phyloP scores from a whole-genome alignment of 2,113 vertebrate species.

The Elgaria multicarinata region DNA sequence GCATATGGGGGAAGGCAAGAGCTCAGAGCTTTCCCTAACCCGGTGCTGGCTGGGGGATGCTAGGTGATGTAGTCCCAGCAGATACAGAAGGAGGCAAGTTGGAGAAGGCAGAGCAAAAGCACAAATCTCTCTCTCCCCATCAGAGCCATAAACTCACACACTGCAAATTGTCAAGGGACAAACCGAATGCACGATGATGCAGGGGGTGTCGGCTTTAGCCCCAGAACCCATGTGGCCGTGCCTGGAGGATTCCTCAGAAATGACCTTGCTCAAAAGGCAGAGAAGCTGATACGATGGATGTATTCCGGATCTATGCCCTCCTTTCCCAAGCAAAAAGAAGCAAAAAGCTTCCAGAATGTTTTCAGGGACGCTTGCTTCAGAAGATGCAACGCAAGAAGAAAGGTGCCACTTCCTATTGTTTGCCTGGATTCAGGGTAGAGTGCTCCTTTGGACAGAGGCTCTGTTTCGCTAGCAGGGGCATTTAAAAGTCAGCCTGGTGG shows the following conservation, averaged over 20 bases:
- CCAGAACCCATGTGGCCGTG: background rate
- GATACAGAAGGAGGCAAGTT: too few relatives aligned
- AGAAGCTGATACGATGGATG: too few relatives aligned
- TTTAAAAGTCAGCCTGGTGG: background rate
- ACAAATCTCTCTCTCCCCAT: background rate
- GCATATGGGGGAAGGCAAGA: background rate
- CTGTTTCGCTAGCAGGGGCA: background rate
- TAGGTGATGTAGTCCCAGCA: too few relatives aligned
- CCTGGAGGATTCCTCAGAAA: too few relatives aligned
- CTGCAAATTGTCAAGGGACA: background rate
- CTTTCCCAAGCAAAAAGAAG: background rate
- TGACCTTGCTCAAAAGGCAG: too few relatives aligned
- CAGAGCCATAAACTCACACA: background rate
- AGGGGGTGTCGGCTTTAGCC: background rate
- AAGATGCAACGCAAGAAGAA: too few relatives aligned
- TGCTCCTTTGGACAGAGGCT: background rate
- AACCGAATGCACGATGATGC: background rate
- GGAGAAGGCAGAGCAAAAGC: too few relatives aligned
- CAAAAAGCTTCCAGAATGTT: too few relatives aligned
- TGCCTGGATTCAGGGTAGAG: background rate
- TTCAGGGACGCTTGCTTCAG: too few relatives aligned
- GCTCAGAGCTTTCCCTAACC: background rate
- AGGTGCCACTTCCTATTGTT: background rate
- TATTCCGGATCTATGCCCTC: too few relatives aligned
- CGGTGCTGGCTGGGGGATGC: too few relatives aligned